phyloP scores from a whole-genome alignment of 2,797 vertebrate genomes.

The Etheostoma nigrum region DNA sequence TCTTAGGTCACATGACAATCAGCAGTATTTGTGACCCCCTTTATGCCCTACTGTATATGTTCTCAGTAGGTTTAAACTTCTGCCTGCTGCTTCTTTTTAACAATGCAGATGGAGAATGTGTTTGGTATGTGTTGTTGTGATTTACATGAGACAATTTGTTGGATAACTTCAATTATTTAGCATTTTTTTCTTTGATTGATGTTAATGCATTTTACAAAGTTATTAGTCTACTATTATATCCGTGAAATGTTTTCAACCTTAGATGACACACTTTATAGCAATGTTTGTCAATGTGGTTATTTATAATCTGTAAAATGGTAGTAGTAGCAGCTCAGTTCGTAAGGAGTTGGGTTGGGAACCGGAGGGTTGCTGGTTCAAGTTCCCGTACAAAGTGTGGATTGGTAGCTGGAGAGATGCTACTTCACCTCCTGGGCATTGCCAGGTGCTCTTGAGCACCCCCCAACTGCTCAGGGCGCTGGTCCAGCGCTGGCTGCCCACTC shows the following conservation, averaged over 20 bases:
- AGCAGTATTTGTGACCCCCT: neutral
- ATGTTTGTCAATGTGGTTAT: neutral
- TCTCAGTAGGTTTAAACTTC: neutral
- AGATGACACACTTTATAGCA: neutral
- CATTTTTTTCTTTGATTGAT: neutral
- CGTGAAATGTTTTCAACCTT: neutral
- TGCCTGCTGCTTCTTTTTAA: neutral
- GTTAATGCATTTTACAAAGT: neutral
- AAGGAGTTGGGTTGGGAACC: no score
- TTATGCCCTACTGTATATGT: neutral
- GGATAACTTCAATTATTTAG: neutral
- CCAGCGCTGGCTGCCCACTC: no score
- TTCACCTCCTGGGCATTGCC: no score
- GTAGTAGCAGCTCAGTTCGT: no score
- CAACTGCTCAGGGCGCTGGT: no score
- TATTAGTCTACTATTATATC: neutral
- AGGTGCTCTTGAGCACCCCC: no score
- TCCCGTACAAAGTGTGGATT: no score
- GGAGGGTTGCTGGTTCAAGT: no score
- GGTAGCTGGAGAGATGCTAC: no score
- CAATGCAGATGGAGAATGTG: neutral
- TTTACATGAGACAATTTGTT: neutral
- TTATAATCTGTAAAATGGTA: neutral
- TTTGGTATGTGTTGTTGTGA: neutral
- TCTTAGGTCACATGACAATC: neutral